Evolutionary conservation across 2,888 invertebrate genomes (phyloP).

Genomic region (Chironomus riparius): DNA sequence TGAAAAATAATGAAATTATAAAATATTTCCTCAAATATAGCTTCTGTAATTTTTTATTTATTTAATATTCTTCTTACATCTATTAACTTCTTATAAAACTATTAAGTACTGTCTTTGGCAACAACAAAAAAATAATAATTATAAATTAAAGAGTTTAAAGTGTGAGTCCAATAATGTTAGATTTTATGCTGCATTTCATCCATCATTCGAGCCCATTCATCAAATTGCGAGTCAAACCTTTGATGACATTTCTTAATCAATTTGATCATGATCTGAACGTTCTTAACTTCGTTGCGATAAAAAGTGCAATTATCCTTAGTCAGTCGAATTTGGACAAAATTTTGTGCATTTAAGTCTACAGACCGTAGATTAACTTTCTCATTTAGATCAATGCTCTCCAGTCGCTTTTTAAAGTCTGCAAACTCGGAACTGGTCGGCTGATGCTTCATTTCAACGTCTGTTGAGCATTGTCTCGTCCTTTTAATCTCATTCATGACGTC

Average conservation of each 20-base stretch:
- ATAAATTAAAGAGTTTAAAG: too few species aligned
- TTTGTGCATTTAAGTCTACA: background rate
- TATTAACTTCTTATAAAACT: too few species aligned
- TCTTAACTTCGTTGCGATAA: background rate
- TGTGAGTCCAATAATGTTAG: too few species aligned
- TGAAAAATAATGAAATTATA: too few species aligned
- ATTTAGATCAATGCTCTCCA: background rate
- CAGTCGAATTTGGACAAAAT: background rate
- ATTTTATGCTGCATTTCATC: too few species aligned
- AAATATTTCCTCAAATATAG: too few species aligned
- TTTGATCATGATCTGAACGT: background rate
- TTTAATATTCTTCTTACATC: too few species aligned
- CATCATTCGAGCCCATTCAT: background rate
- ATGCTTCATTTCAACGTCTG: background rate
- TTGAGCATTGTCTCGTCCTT: too few species aligned
- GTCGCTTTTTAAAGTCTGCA: background rate
- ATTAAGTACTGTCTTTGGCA: background rate
- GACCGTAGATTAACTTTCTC: background rate
- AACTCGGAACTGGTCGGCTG: background rate
- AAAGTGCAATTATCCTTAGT: background rate
- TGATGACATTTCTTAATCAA: background rate
- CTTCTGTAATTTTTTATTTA: too few species aligned
- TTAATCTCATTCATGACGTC: background rate
- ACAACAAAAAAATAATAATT: background rate
- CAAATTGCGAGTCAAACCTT: background rate